Base-by-base conservation (phyloP, 1,140 invertebrate species). In the Ctenoplectra terminalis region DNA sequence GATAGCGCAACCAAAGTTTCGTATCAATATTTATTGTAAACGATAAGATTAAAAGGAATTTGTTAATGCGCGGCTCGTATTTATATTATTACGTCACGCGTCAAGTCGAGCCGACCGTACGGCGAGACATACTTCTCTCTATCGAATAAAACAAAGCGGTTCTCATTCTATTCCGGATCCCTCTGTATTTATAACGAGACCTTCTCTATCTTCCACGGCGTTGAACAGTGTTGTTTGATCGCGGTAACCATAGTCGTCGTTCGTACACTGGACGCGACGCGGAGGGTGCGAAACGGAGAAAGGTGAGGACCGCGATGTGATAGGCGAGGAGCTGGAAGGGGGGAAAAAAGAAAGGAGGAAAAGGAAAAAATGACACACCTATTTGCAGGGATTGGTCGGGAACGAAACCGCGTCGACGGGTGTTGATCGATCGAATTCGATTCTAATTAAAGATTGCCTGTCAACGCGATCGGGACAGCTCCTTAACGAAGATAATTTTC, bases 1-100 rank as follows among this genome's bases (percentile, higher is more conserved):
- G 90, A 92, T 92, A 91, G 85, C 83, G 73, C 78, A 89, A 90
- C 86, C 88, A 90, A 88, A 91, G 82, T 88, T 86, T 89, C 83
- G 82, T 91, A 92, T 93, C 90, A 92, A 91, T 92, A 92, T 93
- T 92, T 91, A 91, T 91, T 89, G 86, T 88, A 87, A 89, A 89
- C 81, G 92, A 93, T 93, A 93, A 93, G 92, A 93, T 92, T 92
- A 91, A 85, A 84, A 64, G 78, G 72, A 90, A 91, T 90, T 91
- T 88, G 89, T 91, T 90, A 90, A 90, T 88, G 76, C 86, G 83
- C 77, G 70, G 66, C 75, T 79, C 56, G 72, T 88, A 91, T 92
- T 93, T 92, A 91, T 92, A 91, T 91, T 90, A 88, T 92, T 92
- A 91, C 89, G 91, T 92, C 90, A 91, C 82, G 81, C 61, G 77